A percentile compares a stretch with the other conserved stretches of the same genome.
phyloP scores from a whole-genome alignment of 2,113 vertebrate genomes.

The Erythrocercus mccallii region DNA sequence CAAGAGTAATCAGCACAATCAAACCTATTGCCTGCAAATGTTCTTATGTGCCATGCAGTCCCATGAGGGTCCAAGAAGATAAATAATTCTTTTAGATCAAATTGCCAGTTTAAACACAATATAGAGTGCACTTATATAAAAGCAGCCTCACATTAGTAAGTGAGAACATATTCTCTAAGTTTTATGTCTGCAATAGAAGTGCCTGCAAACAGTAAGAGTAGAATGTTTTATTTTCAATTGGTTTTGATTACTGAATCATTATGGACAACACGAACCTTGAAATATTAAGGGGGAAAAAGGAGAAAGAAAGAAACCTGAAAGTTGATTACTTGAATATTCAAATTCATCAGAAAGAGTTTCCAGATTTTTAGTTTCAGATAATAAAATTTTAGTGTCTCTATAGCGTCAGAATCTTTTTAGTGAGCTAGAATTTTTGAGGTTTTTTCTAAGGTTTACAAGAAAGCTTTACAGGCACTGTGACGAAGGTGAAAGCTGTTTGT shows the following conservation, averaged over 20 bases:
- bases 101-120: neutral
- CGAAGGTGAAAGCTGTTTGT: neutral
- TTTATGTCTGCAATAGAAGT: neutral
- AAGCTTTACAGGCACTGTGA: neutral
- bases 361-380: neutral
- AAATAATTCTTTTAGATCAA: neutral
- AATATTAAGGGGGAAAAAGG: neutral
- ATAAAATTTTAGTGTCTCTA: neutral
- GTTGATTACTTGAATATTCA: neutral
- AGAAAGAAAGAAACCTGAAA: neutral
- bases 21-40: neutral
- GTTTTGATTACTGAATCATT: neutral
- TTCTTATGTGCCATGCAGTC: neutral
- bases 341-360: neutral
- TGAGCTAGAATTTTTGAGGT: neutral
- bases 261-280: neutral
- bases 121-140: neutral
- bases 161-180: neutral
- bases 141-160: neutral
- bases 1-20: neutral
- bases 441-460: neutral
- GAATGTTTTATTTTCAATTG: neutral
- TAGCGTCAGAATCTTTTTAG: neutral
- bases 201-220: neutral
- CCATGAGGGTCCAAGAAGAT: accelerated